A percentile compares a stretch with the other conserved stretches of the same genome.
Evolutionary conservation across 1,140 invertebrate species (phyloP).

Genomic region (Meteorus sp.): DNA sequence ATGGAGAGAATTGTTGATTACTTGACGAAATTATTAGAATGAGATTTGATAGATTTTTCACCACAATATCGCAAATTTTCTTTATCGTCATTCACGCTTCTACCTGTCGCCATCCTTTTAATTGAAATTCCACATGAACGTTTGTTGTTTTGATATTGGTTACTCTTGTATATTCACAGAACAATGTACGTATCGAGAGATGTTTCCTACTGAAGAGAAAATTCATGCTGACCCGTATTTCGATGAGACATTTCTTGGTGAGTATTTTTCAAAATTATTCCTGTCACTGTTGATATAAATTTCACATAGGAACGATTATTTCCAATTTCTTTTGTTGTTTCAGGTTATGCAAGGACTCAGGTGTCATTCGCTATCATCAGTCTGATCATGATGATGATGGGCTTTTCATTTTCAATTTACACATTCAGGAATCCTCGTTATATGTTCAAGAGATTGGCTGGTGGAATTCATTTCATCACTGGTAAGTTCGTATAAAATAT

Average conservation of each 20-base stretch:
- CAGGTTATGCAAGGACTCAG: constrained; percentile 82
- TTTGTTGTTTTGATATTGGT: no score
- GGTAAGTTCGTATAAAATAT: constrained; percentile 68
- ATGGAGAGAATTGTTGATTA: no score
- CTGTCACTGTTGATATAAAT: not conserved
- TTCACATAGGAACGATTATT: constrained; percentile 19
- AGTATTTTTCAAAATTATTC: constrained; percentile 37
- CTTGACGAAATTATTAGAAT: no score
- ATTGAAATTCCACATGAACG: no score
- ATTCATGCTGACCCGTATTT: constrained; percentile 59
- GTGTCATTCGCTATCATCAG: constrained; percentile 84
- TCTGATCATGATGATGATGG: constrained; percentile 77
- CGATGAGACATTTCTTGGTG: constrained; percentile 65
- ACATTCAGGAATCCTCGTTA: constrained; percentile 84
- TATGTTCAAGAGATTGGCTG: constrained; percentile 86
- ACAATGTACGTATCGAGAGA: constrained; percentile 63
- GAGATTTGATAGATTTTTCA: no score
- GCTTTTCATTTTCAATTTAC: constrained; percentile 80
- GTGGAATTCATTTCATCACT: constrained; percentile 81
- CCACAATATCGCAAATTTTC: no score
- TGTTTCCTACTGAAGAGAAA: constrained; percentile 62
- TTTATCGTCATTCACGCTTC: no score
- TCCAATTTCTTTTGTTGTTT: constrained; percentile 42
- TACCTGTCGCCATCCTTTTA: no score
- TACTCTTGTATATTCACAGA: constrained; percentile 59